Evolutionary conservation across 2,888 invertebrate species (phyloP).

Genomic region (Clostera curtula): DNA sequence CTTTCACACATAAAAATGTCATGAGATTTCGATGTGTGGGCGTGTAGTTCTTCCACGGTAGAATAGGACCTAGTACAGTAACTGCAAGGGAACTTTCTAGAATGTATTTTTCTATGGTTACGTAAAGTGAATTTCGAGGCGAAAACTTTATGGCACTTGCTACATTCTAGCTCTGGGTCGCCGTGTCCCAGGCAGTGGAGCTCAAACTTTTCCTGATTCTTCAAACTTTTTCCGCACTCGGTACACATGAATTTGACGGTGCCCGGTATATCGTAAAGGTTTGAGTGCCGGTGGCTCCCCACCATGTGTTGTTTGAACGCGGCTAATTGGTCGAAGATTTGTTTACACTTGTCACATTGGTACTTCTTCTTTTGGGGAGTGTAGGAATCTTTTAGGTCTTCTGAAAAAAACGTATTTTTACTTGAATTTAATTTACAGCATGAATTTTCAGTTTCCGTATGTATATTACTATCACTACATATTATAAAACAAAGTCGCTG

Average conservation of each 20-base stretch:
- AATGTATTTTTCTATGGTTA: conserved; percentile 55
- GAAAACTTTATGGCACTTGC: conserved; percentile 60
- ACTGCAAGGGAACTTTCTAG: conserved; percentile 40
- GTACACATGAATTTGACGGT: conserved; percentile 40
- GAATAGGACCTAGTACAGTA: conserved; percentile 43
- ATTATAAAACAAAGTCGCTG: too few relatives aligned
- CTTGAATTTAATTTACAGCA: too few relatives aligned
- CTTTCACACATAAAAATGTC: conserved; percentile 34
- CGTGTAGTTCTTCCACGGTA: conserved; percentile 27
- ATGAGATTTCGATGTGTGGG: conserved; percentile 42
- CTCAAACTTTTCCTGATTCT: conserved; percentile 49
- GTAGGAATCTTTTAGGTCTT: conserved; percentile 14
- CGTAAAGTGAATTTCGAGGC: conserved; percentile 59
- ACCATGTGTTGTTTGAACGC: conserved; percentile 52
- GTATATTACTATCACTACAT: too few relatives aligned
- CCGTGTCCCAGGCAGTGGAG: conserved; percentile 56
- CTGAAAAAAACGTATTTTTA: conserved; percentile 23
- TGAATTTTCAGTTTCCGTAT: too few relatives aligned
- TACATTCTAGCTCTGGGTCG: conserved; percentile 60
- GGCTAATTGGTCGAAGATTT: conserved; percentile 49
- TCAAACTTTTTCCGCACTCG: conserved; percentile 53
- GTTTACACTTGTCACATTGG: conserved; percentile 61
- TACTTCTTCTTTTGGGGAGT: conserved; percentile 42
- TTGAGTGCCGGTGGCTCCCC: conserved; percentile 27
- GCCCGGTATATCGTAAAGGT: conserved; percentile 10